Conservation (phyloP, 2,888 invertebrate species). For the Sclerodermus sp. region DNA sequence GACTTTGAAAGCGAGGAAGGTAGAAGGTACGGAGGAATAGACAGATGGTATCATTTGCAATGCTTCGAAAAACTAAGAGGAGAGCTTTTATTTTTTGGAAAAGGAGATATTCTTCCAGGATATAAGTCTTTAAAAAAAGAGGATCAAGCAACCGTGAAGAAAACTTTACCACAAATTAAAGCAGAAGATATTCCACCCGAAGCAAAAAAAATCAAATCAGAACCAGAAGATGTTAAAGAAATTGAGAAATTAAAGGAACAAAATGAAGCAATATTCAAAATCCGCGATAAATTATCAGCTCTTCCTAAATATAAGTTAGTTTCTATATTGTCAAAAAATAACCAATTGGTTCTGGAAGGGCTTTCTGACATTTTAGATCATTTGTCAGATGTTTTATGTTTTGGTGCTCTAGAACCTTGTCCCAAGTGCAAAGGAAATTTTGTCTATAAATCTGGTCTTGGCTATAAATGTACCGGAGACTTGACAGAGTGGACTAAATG, state of each 20-base stretch:
- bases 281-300: conserved; percentile 65
- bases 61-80: conserved; percentile 81
- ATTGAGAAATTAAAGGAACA: conserved; percentile 72
- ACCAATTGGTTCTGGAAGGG: conserved; percentile 70
- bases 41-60: conserved; percentile 88
- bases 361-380: conserved; percentile 71
- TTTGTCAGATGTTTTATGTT: conserved; percentile 82
- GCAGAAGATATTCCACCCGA: conserved; percentile 63
- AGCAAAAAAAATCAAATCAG: conserved; percentile 71
- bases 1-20: conserved; percentile 82
- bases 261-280: conserved; percentile 69
- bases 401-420: conserved; percentile 82
- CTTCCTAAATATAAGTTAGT: conserved; percentile 67
- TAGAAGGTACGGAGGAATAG: conserved; percentile 78
- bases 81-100: conserved; percentile 73
- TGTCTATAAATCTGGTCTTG: conserved; percentile 67
- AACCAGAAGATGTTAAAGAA: conserved; percentile 62
- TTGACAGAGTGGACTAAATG: conserved; percentile 91
- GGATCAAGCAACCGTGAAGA: conserved; percentile 69
- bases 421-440: conserved; percentile 79
- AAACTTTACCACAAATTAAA: conserved; percentile 63
- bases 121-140: conserved; percentile 69
- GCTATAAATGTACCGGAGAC: conserved; percentile 85
- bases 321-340: conserved; percentile 71
- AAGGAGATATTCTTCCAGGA: conserved; percentile 77